Conservation (phyloP, 2,113 vertebrate species). For the Dicentrarchus labrax region DNA sequence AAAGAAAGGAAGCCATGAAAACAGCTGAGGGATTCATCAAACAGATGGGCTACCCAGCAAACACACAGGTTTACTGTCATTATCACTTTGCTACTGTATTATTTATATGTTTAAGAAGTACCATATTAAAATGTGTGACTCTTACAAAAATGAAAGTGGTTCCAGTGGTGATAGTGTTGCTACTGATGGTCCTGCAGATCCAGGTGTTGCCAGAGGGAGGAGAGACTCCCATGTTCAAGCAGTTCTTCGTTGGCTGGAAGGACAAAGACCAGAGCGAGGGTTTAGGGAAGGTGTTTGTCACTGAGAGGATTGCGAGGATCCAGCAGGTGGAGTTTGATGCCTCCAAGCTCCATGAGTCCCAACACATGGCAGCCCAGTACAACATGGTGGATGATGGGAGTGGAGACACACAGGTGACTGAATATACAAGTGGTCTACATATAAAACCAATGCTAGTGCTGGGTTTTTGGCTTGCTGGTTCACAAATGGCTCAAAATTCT, state of each 20-base stretch:
- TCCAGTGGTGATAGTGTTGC: not conserved
- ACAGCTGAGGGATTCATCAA: slow-evolving; percentile 91
- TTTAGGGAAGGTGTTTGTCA: slow-evolving; percentile 90
- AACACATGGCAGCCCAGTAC: slow-evolving; percentile 92
- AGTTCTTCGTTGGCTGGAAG: slow-evolving; percentile 93
- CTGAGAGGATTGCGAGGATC: slow-evolving; percentile 90
- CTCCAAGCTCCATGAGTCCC: slow-evolving; percentile 89
- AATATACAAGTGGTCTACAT: slow-evolving; percentile 40
- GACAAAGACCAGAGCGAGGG: slow-evolving; percentile 90
- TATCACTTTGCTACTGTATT: not conserved
- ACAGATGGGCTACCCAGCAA: slow-evolving; percentile 91
- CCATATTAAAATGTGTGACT: not conserved
- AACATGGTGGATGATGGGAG: slow-evolving; percentile 88
- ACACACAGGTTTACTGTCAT: slow-evolving; percentile 87
- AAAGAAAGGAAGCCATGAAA: slow-evolving; percentile 94
- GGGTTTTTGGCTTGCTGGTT: not conserved
- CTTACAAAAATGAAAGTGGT: not conserved
- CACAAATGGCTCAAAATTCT: not conserved
- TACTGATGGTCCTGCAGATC: slow-evolving; percentile 84
- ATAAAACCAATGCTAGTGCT: not conserved
- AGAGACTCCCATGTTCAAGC: slow-evolving; percentile 93
- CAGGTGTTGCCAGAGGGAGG: slow-evolving; percentile 94
- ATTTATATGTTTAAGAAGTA: not conserved
- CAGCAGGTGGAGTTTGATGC: slow-evolving; percentile 91
- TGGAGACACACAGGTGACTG: too few relatives aligned